Percentiles rank a stretch among this genome's conserved stretches.
phyloP scores from a whole-genome alignment of 2,888 invertebrate genomes.

The Agrochola lota region DNA sequence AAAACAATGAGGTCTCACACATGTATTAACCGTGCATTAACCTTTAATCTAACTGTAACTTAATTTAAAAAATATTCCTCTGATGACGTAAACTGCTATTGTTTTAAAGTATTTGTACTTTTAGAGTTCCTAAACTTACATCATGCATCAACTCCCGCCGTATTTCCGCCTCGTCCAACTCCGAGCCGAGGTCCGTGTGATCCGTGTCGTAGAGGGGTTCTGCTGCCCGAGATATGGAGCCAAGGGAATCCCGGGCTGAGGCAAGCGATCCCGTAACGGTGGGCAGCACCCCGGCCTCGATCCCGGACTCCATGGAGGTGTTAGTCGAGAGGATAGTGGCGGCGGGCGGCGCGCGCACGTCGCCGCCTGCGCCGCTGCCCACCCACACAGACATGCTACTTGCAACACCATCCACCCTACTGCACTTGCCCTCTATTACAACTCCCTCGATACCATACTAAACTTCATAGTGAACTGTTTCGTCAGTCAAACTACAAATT shows the following conservation, averaged over 20 bases:
- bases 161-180: constrained; percentile 94
- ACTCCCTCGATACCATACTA: constrained; percentile 47
- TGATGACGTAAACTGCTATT: constrained; percentile 44
- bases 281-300: constrained; percentile 92
- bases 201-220: constrained; percentile 94
- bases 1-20: constrained; percentile 60
- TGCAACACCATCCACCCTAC: constrained; percentile 86
- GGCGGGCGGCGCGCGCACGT: constrained; percentile 80
- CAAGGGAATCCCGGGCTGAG: constrained; percentile 90
- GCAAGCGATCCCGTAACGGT: constrained; percentile 93
- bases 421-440: constrained; percentile 61
- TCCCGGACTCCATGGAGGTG: constrained; percentile 92
- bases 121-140: constrained; percentile 89
- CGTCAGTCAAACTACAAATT: constrained; percentile 29
- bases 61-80: constrained; percentile 48
- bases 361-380: constrained; percentile 85
- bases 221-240: constrained; percentile 90
- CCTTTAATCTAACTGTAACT: constrained; percentile 61
- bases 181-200: constrained; percentile 95
- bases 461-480: constrained; percentile 3
- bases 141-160: constrained; percentile 94
- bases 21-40: constrained; percentile 59
- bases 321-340: constrained; percentile 86
- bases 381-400: constrained; percentile 88
- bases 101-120: constrained; percentile 20